phyloP scores from a whole-genome alignment of 2,797 vertebrate genomes.

The Anabacerthia variegaticeps region DNA sequence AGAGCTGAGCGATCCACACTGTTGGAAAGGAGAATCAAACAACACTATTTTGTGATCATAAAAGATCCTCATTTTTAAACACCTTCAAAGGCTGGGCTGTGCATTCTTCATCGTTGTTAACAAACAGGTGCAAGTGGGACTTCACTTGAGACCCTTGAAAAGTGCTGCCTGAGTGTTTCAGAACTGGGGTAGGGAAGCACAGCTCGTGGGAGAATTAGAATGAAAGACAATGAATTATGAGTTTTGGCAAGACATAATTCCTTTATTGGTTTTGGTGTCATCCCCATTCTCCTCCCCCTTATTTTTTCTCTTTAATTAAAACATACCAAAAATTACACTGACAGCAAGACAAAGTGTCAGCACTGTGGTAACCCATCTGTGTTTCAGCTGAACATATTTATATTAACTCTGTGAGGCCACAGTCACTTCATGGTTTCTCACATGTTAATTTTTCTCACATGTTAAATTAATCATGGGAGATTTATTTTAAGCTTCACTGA shows the following conservation, averaged over 20 bases:
- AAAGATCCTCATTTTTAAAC: background rate
- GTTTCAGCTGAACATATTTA: constrained; percentile 20
- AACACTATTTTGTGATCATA: background rate
- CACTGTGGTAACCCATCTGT: constrained; percentile 19
- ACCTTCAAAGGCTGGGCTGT: constrained; percentile 34
- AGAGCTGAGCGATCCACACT: background rate
- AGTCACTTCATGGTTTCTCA: background rate
- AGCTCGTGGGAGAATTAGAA: background rate
- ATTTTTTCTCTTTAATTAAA: constrained; percentile 2
- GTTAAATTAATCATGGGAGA: constrained; percentile 25
- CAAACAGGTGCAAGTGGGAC: background rate
- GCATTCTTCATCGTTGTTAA: constrained; percentile 27
- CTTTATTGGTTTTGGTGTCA: background rate
- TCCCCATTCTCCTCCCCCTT: background rate
- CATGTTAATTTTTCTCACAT: background rate
- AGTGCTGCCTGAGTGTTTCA: constrained; percentile 5
- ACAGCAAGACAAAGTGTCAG: constrained; percentile 7
- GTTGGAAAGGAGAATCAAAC: background rate
- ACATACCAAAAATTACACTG: background rate
- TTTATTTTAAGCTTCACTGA: background rate
- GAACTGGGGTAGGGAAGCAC: constrained; percentile 10
- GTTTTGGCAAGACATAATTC: constrained; percentile 13
- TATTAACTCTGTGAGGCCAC: constrained; percentile 14
- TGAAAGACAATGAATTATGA: constrained; percentile 54
- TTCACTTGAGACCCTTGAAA: background rate